Base-by-base conservation (phyloP, 2,113 vertebrate species). In the Amblyornis subalaris region DNA sequence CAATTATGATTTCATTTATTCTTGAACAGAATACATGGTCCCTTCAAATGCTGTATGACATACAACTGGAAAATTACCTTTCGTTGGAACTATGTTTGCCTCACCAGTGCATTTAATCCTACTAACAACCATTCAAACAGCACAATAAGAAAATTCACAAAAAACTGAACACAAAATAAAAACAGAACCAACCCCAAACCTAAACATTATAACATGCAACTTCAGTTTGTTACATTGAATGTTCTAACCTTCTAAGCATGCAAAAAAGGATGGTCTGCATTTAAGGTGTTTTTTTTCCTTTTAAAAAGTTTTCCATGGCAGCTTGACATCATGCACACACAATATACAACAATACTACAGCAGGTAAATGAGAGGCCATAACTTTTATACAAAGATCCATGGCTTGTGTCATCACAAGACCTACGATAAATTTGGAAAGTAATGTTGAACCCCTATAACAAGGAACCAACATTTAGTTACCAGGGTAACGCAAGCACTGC, bases 171-270 rank as follows among this genome's bases (percentile, higher is more conserved):
- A 93, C 93, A 97, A 93, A 93, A 91, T 86, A 94, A 97, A 94
- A 98, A 76, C 44, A 89, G 94, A 97, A 92, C 95, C 77, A 93
- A 98, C 96, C 91, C 36, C 77, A 98, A 98, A 98, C 97, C 95
- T 94, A 97, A 97, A 97, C 94, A 96, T 95, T 97, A 95, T 85
- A 96, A 98, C 98, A 99, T 98, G 98, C 98, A 98, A 97, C 97
- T 97, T 97, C 93, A 96, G 95, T 97, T 97, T 97, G 97, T 98
- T 98, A 98, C 98, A 98, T 70, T 96, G 96, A 98, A 98, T 94
- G 94, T 97, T 98, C 98, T 98, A 98, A 91, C 93, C 81, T 96
- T 97, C 97, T 98, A 98, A 95, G 98, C 98, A 98, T 98, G 98
- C 98, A 98, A 98, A 98, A 98, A 98, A 98, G 95, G 97, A 98